These are phyloP conservation scores for Ianthella basta DNA, from an alignment of 37 sponge, comb jelly and placozoan genomes.

Conservation along the genomic window DNA sequence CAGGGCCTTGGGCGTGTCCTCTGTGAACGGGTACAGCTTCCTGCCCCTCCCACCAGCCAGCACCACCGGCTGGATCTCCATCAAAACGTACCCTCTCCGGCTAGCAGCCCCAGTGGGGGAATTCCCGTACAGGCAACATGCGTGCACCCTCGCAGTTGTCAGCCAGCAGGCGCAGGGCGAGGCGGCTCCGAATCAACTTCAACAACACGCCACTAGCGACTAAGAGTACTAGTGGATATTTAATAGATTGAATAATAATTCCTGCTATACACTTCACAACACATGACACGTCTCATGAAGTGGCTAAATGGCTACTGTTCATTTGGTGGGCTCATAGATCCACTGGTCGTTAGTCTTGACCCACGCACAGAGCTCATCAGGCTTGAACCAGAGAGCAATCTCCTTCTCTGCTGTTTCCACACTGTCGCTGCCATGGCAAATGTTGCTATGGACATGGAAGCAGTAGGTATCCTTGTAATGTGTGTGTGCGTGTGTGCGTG, in stretches of 20 bases:
- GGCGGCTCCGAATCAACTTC: too few relatives aligned
- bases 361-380: constrained; percentile 82
- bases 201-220: not conserved
- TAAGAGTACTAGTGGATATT: too few relatives aligned
- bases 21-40: constrained; percentile 86
- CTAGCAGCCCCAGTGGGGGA: not conserved
- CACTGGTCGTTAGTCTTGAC: constrained; percentile 44
- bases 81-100: not conserved
- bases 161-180: too few relatives aligned
- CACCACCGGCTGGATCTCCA: constrained; percentile 88
- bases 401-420: constrained; percentile 94
- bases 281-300: too few relatives aligned
- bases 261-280: too few relatives aligned
- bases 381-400: constrained; percentile 94
- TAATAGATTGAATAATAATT: too few relatives aligned
- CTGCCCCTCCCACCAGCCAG: constrained; percentile 88
- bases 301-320: too few relatives aligned
- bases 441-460: constrained; percentile 62
- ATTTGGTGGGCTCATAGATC: constrained; percentile 73
- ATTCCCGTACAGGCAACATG: not conserved
- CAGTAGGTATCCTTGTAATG: not conserved
- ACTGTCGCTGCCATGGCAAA: constrained; percentile 96
- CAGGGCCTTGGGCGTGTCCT: constrained; percentile 86
- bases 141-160: not conserved
- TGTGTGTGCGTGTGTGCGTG: not conserved